Evolutionary conservation across 2,797 vertebrate species (phyloP).

Genomic region (Vireo griseus): DNA sequence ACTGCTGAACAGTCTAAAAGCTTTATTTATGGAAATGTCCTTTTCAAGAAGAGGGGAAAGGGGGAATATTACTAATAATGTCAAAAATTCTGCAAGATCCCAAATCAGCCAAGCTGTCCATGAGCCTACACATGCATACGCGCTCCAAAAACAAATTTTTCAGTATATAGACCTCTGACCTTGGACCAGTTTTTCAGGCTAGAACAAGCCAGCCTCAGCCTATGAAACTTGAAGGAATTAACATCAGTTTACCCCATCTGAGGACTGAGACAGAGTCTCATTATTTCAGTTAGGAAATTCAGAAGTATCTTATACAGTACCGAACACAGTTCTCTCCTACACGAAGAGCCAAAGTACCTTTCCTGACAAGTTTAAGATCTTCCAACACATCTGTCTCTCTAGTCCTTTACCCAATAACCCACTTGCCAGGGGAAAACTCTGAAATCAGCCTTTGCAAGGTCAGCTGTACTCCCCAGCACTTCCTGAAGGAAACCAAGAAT

Average conservation of each 20-base stretch:
- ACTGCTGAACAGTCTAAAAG: conserved; percentile 37
- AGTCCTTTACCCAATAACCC: neutral
- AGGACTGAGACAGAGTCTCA: neutral
- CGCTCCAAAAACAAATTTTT: neutral
- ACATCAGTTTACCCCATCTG: neutral
- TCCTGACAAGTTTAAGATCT: neutral
- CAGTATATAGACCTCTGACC: neutral
- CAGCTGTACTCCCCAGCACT: neutral
- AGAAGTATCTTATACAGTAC: neutral
- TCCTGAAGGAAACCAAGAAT: neutral
- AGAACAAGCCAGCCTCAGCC: neutral
- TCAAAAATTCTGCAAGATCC: neutral
- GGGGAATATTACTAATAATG: neutral
- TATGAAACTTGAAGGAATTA: neutral
- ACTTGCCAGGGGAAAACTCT: neutral
- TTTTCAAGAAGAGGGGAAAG: neutral
- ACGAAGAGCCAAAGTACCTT: neutral
- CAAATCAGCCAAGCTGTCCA: neutral
- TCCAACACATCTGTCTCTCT: neutral
- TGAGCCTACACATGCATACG: neutral
- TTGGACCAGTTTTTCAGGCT: neutral
- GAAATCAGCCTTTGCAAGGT: neutral
- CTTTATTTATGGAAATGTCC: conserved; percentile 25
- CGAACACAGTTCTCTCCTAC: neutral
- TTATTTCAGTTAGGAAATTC: neutral